phyloP scores from a whole-genome alignment of 2,797 vertebrate genomes.

The Decapterus maruadsi region DNA sequence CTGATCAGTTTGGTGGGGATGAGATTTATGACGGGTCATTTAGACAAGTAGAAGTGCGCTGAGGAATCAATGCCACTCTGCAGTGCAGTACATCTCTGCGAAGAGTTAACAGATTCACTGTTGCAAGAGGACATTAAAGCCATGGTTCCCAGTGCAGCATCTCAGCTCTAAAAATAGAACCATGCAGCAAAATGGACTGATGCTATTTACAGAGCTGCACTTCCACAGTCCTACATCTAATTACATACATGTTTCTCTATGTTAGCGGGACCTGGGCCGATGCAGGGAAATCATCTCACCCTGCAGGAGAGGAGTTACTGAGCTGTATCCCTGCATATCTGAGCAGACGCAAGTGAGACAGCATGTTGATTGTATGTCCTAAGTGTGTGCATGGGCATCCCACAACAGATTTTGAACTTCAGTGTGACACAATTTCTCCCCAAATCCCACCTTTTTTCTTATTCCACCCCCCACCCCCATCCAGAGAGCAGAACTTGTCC shows the following conservation, averaged over 20 bases:
- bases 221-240: slow-evolving; percentile 69
- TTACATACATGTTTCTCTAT: slow-evolving; percentile 37
- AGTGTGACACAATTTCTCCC: slow-evolving; percentile 16
- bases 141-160: slow-evolving; percentile 81
- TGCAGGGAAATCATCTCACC: slow-evolving; percentile 28
- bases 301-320: slow-evolving; percentile 26
- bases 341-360: slow-evolving; percentile 37
- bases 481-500: slow-evolving; percentile 53
- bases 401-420: slow-evolving; percentile 34
- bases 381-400: not conserved
- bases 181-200: slow-evolving; percentile 85
- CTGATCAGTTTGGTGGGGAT: slow-evolving; percentile 31
- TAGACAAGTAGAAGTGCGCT: slow-evolving; percentile 35
- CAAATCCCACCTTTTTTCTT: slow-evolving; percentile 1
- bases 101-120: slow-evolving; percentile 76
- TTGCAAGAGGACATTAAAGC: slow-evolving; percentile 77
- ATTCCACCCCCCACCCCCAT: not conserved
- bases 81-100: slow-evolving; percentile 59
- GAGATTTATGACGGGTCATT: slow-evolving; percentile 61
- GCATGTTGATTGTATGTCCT: slow-evolving; percentile 22
- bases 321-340: slow-evolving; percentile 40
- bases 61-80: slow-evolving; percentile 70
- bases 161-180: slow-evolving; percentile 86
- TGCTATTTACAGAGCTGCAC: slow-evolving; percentile 84
- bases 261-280: slow-evolving; percentile 3